phyloP scores from a whole-genome alignment of 2,888 invertebrate species.

The Stenoptilia bipunctidactyla region DNA sequence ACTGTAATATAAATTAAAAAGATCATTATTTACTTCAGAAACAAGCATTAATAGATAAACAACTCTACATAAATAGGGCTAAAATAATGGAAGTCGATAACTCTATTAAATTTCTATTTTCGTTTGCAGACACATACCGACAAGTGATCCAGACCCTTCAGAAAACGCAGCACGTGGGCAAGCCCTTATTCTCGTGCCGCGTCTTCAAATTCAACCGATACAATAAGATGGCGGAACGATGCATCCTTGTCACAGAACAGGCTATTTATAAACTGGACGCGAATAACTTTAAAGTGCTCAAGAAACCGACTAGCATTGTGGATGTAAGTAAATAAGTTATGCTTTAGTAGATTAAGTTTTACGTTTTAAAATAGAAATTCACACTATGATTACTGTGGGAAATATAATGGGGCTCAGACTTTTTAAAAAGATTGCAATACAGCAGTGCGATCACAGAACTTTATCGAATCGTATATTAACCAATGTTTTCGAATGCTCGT shows the following conservation, averaged over 20 bases:
- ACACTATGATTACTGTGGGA: no score
- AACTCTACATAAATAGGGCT: no score
- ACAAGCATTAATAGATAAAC: no score
- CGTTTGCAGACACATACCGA: conserved; percentile 35
- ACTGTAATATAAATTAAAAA: no score
- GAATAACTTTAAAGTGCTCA: conserved; percentile 88
- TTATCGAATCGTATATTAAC: no score
- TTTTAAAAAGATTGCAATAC: no score
- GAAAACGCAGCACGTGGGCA: conserved; percentile 34
- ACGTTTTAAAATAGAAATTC: no score
- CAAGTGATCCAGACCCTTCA: conserved; percentile 35
- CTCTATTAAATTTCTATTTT: not conserved
- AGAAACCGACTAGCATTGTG: conserved; percentile 83
- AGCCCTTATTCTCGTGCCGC: conserved; percentile 75
- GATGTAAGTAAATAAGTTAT: conserved; percentile 73
- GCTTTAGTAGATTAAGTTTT: no score
- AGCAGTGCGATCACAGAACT: no score
- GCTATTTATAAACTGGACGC: conserved; percentile 90
- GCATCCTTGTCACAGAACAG: conserved; percentile 87
- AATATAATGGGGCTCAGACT: no score
- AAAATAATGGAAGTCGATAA: not conserved
- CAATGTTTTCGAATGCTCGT: no score
- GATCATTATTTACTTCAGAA: no score
- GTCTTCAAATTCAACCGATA: conserved; percentile 77
- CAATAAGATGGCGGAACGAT: conserved; percentile 88